Percentiles rank a stretch among this genome's conserved stretches.
These are phyloP conservation scores for Sphaeramia orbicularis DNA, from an alignment of 2,797 vertebrate species.

Conservation along the genomic window DNA sequence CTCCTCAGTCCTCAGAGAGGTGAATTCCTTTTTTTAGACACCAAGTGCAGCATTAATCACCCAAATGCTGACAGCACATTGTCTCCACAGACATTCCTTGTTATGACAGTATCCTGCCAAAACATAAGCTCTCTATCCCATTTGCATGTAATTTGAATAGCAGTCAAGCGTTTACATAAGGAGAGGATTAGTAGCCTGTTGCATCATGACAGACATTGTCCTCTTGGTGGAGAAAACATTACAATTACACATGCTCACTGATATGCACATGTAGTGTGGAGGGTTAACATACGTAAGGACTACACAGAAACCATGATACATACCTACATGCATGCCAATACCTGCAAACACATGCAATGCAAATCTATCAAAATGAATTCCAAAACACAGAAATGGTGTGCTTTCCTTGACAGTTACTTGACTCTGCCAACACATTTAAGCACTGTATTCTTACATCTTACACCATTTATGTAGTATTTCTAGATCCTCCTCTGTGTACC, in stretches of 20 bases:
- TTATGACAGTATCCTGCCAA: conserved; percentile 66
- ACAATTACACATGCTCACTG: conserved; percentile 37
- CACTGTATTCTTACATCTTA: not conserved
- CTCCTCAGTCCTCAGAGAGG: conserved; percentile 8
- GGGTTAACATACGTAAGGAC: not conserved
- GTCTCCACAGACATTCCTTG: conserved; percentile 56
- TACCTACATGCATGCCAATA: not conserved
- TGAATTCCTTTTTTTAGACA: conserved; percentile 34
- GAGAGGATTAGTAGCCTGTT: conserved; percentile 76
- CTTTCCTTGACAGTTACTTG: not conserved
- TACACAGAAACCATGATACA: not conserved
- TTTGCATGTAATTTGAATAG: conserved; percentile 77
- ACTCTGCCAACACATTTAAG: not conserved
- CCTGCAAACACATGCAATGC: not conserved
- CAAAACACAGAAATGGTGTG: not conserved
- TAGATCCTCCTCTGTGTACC: conserved; percentile 9
- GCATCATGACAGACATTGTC: conserved; percentile 72
- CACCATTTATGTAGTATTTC: too few relatives aligned
- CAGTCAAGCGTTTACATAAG: conserved; percentile 78
- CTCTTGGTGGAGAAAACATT: conserved; percentile 52
- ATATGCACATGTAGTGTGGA: conserved; percentile 11
- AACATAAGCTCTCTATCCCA: conserved; percentile 68
- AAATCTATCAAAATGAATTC: conserved; percentile 4
- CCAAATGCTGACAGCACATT: conserved; percentile 58
- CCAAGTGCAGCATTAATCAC: conserved; percentile 58